Percentiles rank a stretch among this genome's conserved stretches.
phyloP scores from a whole-genome alignment of 2,797 vertebrate species.

The Pristis pectinata region DNA sequence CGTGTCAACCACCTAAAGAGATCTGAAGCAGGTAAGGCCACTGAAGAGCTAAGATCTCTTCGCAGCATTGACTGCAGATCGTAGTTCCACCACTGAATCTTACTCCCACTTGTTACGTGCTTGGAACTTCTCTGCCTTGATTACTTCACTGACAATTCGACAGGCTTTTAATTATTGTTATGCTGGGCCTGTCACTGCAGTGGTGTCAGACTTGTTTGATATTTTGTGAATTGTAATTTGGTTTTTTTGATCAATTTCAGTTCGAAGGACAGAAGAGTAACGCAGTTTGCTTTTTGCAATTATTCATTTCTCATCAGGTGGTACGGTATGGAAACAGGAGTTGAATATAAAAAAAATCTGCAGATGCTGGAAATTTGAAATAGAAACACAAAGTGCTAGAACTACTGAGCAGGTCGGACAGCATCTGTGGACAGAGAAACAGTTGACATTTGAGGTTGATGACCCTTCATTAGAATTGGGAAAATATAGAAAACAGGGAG shows the following conservation, averaged over 20 bases:
- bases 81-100: not conserved
- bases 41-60: not conserved
- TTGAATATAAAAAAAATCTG: too few species aligned
- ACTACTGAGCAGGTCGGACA: too few species aligned
- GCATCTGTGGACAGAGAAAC: too few species aligned
- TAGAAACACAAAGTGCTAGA: too few species aligned
- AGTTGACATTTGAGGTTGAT: too few species aligned
- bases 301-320: not conserved
- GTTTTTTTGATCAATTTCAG: not conserved
- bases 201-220: not conserved
- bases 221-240: not conserved
- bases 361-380: too few species aligned
- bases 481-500: too few species aligned
- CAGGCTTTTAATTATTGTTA: not conserved
- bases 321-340: too few species aligned
- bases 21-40: not conserved
- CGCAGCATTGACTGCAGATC: not conserved
- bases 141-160: not conserved
- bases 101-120: not conserved
- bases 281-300: too few species aligned
- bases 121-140: not conserved
- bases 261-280: not conserved
- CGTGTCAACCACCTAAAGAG: not conserved
- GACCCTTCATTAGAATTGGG: too few species aligned
- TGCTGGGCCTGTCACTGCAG: not conserved